Percentiles rank a stretch among this genome's conserved stretches.
Evolutionary conservation across 2,113 vertebrate species (phyloP).

Genomic region (Pavo muticus): DNA sequence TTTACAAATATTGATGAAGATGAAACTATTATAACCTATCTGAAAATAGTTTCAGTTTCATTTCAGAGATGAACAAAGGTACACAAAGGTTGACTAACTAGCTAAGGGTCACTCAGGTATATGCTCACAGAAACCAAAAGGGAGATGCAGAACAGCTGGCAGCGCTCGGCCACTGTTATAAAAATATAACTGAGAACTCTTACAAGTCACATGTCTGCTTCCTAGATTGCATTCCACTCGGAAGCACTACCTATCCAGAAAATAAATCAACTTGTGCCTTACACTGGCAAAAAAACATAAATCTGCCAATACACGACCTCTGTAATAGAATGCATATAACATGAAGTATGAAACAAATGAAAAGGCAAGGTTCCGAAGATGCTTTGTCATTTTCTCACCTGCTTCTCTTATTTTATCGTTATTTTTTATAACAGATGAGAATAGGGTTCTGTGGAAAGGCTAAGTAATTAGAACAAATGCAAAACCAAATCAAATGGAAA

Average conservation of each 20-base stretch:
- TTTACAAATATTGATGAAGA: slow-evolving; percentile 20
- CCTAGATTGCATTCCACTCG: neutral
- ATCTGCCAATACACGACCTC: neutral
- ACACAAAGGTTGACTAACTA: neutral
- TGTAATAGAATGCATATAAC: neutral
- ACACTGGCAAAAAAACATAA: neutral
- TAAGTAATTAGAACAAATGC: neutral
- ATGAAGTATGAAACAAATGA: neutral
- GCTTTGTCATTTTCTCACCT: neutral
- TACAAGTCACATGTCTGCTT: neutral
- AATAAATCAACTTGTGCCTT: neutral
- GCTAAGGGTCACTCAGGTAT: neutral
- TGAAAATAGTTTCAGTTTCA: neutral
- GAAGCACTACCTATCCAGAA: neutral
- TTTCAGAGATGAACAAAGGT: neutral
- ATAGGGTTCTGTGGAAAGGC: neutral
- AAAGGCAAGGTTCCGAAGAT: slow-evolving; percentile 1
- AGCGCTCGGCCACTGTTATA: neutral
- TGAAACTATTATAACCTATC: neutral
- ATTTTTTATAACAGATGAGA: neutral
- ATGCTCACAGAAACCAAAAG: neutral
- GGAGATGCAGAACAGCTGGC: neutral
- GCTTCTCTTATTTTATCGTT: neutral
- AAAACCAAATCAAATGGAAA: neutral
- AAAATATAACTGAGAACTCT: neutral